These are phyloP conservation scores for Metopia argyrocephala DNA, from an alignment of 2,888 invertebrate species.

Conservation along the genomic window DNA sequence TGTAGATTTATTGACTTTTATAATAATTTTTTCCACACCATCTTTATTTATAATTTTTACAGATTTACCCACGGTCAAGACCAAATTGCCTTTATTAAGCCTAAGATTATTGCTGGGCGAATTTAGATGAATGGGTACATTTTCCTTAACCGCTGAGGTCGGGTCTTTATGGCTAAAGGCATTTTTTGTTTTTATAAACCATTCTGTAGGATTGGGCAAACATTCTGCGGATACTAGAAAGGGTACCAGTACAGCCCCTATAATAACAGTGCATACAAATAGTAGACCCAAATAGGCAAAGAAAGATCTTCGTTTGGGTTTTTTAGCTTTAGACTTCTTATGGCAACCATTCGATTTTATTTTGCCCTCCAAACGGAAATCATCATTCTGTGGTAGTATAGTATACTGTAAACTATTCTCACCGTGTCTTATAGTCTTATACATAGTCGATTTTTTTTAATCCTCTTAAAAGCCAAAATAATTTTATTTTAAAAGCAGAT, in stretches of 20 bases:
- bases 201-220: slow-evolving; percentile 76
- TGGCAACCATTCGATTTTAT: slow-evolving; percentile 80
- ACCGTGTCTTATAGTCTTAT: slow-evolving; percentile 87
- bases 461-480: not conserved
- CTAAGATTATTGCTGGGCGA: slow-evolving; percentile 29
- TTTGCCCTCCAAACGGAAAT: slow-evolving; percentile 82
- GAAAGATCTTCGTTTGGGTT: slow-evolving; percentile 73
- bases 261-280: slow-evolving; percentile 77
- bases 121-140: slow-evolving; percentile 39
- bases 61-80: slow-evolving; percentile 69
- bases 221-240: slow-evolving; percentile 77
- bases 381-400: slow-evolving; percentile 86
- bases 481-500: not conserved
- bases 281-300: slow-evolving; percentile 77
- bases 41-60: slow-evolving; percentile 72
- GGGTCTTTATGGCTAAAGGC: slow-evolving; percentile 68
- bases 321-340: slow-evolving; percentile 68
- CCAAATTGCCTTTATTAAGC: slow-evolving; percentile 53
- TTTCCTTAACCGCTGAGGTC: slow-evolving; percentile 18
- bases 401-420: slow-evolving; percentile 87
- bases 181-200: slow-evolving; percentile 77
- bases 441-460: slow-evolving; percentile 79
- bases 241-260: slow-evolving; percentile 77
- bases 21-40: slow-evolving; percentile 72
- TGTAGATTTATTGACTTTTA: slow-evolving; percentile 70